phyloP scores from a whole-genome alignment of 1,140 invertebrate species.

The Zaprionus kolodkinae region DNA sequence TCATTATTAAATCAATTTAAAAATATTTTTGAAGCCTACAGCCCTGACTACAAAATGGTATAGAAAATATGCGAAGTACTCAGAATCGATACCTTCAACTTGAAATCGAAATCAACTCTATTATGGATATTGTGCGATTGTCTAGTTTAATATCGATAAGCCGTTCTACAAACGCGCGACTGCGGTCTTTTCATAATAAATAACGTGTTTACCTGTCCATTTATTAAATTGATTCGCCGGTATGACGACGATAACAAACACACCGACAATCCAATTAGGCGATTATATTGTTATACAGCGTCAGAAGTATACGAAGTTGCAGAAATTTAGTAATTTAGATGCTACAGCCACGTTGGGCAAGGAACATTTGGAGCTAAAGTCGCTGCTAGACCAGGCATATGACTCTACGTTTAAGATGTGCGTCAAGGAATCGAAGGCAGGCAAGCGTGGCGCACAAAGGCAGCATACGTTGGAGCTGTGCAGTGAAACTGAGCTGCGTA shows the following conservation, averaged over 20 bases:
- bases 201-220: conserved; percentile 47
- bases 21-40: no score
- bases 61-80: no score
- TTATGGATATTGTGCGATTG: no score
- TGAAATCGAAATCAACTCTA: no score
- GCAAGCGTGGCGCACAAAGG: conserved; percentile 84
- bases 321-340: conserved; percentile 88
- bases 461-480: conserved; percentile 86
- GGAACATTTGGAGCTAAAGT: conserved; percentile 89
- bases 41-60: no score
- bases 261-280: conserved; percentile 85
- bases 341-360: conserved; percentile 88
- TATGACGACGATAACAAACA: conserved; percentile 28
- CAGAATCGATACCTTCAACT: no score
- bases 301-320: conserved; percentile 90
- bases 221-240: conserved; percentile 12
- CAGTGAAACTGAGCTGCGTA: conserved; percentile 85
- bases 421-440: conserved; percentile 84
- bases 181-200: conserved; percentile 20
- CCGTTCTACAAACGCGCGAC: background rate
- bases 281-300: conserved; percentile 90
- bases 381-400: conserved; percentile 89
- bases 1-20: no score
- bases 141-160: conserved; percentile 1
- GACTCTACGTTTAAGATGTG: conserved; percentile 93